phyloP scores from a whole-genome alignment of 2,113 vertebrate genomes.

The Apodemus sylvaticus region DNA sequence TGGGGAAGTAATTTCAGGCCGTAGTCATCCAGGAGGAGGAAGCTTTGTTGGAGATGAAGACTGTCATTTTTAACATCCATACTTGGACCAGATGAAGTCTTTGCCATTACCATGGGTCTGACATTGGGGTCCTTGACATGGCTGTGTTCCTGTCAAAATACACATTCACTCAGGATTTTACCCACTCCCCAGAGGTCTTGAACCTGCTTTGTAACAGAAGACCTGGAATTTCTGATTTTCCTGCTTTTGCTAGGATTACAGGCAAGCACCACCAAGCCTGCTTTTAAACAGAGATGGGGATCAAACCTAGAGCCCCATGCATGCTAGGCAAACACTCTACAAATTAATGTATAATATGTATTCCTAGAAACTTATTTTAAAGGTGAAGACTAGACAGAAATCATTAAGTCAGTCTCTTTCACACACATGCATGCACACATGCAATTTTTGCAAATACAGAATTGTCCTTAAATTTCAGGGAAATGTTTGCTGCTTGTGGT shows the following conservation, averaged over 20 bases:
- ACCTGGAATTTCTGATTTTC: background rate
- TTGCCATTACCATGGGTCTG: background rate
- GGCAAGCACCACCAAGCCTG: no score
- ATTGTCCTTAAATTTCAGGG: conserved; percentile 35
- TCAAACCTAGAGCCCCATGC: background rate
- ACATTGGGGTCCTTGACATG: background rate
- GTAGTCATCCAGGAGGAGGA: background rate
- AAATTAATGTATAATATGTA: background rate
- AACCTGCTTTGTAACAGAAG: background rate
- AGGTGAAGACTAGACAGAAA: background rate
- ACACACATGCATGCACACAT: background rate
- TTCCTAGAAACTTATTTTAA: background rate
- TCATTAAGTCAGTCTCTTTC: background rate
- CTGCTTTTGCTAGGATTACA: background rate
- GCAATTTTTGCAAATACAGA: background rate
- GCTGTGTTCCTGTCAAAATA: background rate
- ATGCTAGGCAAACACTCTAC: background rate
- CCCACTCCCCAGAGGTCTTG: background rate
- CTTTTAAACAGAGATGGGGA: background rate
- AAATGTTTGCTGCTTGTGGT: conserved; percentile 30
- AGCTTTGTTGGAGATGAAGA: background rate
- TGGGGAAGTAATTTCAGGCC: background rate
- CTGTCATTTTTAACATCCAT: background rate
- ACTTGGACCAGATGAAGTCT: background rate
- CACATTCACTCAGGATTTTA: background rate